phyloP scores from a whole-genome alignment of 2,113 vertebrate genomes.

The Fukomys damarensis region DNA sequence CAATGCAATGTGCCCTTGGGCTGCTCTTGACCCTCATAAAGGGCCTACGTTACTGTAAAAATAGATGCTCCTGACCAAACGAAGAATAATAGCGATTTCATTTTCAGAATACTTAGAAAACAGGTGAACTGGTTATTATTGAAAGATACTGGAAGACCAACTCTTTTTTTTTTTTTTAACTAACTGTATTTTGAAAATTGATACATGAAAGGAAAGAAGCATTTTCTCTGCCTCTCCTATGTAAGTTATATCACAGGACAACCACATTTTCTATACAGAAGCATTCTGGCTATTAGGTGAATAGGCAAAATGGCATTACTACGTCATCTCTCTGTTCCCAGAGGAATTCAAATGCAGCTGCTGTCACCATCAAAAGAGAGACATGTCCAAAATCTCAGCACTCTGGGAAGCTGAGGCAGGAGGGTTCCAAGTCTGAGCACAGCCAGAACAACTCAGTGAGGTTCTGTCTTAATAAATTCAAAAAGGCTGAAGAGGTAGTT shows the following conservation, averaged over 20 bases:
- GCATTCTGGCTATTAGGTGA: background rate
- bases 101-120: background rate
- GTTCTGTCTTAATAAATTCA: background rate
- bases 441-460: background rate
- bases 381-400: background rate
- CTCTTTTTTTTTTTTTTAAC: background rate
- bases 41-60: background rate
- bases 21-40: background rate
- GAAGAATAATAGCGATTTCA: background rate
- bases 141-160: background rate
- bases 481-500: background rate
- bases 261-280: background rate
- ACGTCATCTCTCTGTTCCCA: background rate
- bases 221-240: background rate
- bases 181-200: background rate
- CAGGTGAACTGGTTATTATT: background rate
- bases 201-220: background rate
- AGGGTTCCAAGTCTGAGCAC: background rate
- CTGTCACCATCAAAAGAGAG: background rate
- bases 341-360: background rate
- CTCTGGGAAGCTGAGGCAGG: background rate
- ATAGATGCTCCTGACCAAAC: background rate
- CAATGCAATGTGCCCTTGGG: background rate
- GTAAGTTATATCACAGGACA: accelerated
- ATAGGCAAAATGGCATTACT: background rate